phyloP scores from a whole-genome alignment of 2,888 invertebrate genomes.

The Mimachlamys varia region DNA sequence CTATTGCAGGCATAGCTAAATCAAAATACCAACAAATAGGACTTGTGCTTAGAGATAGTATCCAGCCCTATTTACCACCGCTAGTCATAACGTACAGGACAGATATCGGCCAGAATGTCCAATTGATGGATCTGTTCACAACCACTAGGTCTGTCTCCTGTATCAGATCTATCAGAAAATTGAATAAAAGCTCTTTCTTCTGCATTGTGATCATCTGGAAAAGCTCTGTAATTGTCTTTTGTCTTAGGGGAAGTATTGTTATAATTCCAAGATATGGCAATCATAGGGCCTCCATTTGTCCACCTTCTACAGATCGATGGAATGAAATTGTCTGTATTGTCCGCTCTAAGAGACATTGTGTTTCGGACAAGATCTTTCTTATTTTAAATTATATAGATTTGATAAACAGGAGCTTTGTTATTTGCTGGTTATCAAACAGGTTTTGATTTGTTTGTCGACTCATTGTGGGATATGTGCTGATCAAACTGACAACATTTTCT shows the following conservation, averaged over 20 bases:
- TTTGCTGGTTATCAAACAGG: background rate
- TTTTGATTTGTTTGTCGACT: too few species aligned
- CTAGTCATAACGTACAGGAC: background rate
- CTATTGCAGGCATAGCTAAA: too few species aligned
- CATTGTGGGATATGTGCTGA: too few species aligned
- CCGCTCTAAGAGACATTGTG: background rate
- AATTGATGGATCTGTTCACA: background rate
- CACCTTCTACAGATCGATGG: background rate
- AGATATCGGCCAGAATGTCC: background rate
- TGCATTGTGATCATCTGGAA: conserved; percentile 14
- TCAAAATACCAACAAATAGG: too few species aligned
- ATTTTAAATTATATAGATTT: background rate
- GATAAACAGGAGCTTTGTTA: background rate
- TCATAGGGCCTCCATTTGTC: background rate
- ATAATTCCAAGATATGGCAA: background rate
- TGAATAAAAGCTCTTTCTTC: conserved; percentile 2
- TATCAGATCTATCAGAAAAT: background rate
- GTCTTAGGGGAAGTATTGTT: background rate
- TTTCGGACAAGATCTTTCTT: background rate
- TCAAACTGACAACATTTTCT: too few species aligned
- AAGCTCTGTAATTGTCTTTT: background rate
- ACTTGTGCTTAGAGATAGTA: too few species aligned
- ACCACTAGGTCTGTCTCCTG: background rate
- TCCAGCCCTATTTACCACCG: too few species aligned
- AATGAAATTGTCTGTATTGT: background rate